These are phyloP conservation scores for Drosophila suboccidentalis DNA, from an alignment of 2,888 invertebrate species.

Conservation along the genomic window DNA sequence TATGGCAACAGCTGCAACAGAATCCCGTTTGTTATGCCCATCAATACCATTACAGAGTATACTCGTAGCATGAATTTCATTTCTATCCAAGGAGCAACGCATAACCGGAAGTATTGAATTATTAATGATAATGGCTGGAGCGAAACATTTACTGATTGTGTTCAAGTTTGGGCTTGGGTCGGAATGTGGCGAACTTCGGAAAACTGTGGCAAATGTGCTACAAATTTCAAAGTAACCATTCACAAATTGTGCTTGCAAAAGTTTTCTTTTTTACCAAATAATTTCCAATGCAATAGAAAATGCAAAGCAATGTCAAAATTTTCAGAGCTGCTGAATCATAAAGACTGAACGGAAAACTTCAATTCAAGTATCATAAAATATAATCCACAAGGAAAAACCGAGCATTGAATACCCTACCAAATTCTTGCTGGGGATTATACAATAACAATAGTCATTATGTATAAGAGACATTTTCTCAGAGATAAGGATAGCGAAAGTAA, in stretches of 20 bases:
- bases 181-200: slow-evolving; percentile 11
- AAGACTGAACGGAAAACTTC: slow-evolving; percentile 9
- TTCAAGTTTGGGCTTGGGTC: slow-evolving; percentile 9
- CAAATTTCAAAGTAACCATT: slow-evolving; percentile 15
- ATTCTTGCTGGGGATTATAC: not conserved
- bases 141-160: slow-evolving; percentile 26
- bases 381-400: not conserved
- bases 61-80: not conserved
- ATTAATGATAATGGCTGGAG: slow-evolving; percentile 26
- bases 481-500: not conserved
- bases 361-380: slow-evolving; percentile 5
- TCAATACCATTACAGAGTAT: slow-evolving; percentile 11
- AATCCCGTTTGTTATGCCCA: slow-evolving; percentile 11
- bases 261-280: slow-evolving; percentile 4
- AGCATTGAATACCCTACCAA: not conserved
- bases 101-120: slow-evolving; percentile 15
- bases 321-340: slow-evolving; percentile 15
- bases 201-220: slow-evolving; percentile 18
- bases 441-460: not conserved
- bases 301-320: slow-evolving; percentile 18
- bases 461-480: not conserved
- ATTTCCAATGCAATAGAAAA: slow-evolving; percentile 14
- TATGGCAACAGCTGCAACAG: not conserved
- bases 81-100: slow-evolving; percentile 3
- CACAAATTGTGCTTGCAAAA: slow-evolving; percentile 17